Conservation (phyloP, 2,797 vertebrate genomes). For the Erethizon dorsatum region DNA sequence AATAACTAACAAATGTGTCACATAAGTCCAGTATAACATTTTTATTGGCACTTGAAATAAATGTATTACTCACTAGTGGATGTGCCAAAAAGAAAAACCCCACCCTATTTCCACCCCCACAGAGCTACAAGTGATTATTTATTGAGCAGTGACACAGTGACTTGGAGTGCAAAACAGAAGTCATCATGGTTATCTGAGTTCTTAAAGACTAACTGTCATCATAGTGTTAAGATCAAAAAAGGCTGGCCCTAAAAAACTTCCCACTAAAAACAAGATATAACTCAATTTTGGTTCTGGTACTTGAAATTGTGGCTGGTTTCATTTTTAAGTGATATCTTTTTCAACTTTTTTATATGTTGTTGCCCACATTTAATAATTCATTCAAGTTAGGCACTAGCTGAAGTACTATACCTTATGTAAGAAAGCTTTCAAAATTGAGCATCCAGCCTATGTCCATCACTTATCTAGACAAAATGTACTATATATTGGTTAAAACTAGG, state of each 20-base stretch:
- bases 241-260: slow-evolving; percentile 21
- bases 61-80: slow-evolving; percentile 84
- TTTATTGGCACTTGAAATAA: slow-evolving; percentile 85
- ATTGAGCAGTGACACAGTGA: slow-evolving; percentile 80
- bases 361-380: slow-evolving; percentile 55
- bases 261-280: background rate
- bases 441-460: background rate
- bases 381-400: slow-evolving; percentile 43
- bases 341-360: slow-evolving; percentile 47
- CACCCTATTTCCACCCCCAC: slow-evolving; percentile 83
- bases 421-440: slow-evolving; percentile 46
- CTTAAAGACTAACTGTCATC: slow-evolving; percentile 64
- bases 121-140: slow-evolving; percentile 80
- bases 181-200: slow-evolving; percentile 71
- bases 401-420: slow-evolving; percentile 10
- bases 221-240: slow-evolving; percentile 55
- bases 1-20: slow-evolving; percentile 84
- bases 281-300: slow-evolving; percentile 62
- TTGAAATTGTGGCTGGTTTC: slow-evolving; percentile 52
- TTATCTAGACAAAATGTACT: slow-evolving; percentile 7
- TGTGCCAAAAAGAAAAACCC: slow-evolving; percentile 81
- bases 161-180: slow-evolving; percentile 80
- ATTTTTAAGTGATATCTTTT: slow-evolving; percentile 36
- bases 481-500: slow-evolving; percentile 11
- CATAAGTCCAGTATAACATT: slow-evolving; percentile 81